A percentile compares a stretch with the other conserved stretches of the same genome.
Conservation (phyloP, 2,888 invertebrate genomes). For the Caenorhabditis sinica region DNA sequence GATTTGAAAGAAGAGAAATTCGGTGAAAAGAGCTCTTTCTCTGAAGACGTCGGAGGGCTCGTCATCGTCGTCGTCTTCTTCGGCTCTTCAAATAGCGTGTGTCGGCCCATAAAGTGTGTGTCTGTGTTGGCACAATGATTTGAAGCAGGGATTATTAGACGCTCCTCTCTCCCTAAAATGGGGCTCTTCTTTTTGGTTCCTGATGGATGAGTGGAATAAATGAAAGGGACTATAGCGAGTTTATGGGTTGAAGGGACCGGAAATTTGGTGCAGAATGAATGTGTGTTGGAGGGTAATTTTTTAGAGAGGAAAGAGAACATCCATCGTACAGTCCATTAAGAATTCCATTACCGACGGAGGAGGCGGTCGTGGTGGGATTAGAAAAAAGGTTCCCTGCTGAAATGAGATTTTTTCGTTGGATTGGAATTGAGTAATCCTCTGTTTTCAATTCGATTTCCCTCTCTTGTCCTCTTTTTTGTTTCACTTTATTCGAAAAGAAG, state of each 20-base stretch:
- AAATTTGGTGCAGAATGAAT: conserved; percentile 18
- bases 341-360: neutral
- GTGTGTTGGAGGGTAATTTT: conserved; percentile 6
- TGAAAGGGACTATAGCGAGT: neutral
- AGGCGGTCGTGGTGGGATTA: neutral
- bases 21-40: conserved; percentile 26
- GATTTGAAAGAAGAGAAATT: conserved; percentile 26
- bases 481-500: conserved; percentile 1
- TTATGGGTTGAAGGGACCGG: conserved; percentile 13
- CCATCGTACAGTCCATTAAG: conserved; percentile 25
- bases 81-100: conserved; percentile 61
- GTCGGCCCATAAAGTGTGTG: conserved; percentile 48
- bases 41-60: conserved; percentile 25
- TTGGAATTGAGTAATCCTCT: conserved; percentile 9
- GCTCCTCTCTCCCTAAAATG: neutral
- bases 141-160: conserved; percentile 60
- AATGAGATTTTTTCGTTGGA: neutral
- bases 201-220: conserved; percentile 50
- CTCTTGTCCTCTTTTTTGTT: conserved; percentile 9
- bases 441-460: conserved; percentile 14
- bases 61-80: conserved; percentile 28
- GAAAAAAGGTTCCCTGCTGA: neutral
- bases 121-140: conserved; percentile 38
- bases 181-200: conserved; percentile 41
- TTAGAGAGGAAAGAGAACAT: neutral